A percentile compares a stretch with the other conserved stretches of the same genome.
These are phyloP conservation scores for Wasmannia auropunctata DNA, from an alignment of 1,140 invertebrate species.

Conservation along the genomic window DNA sequence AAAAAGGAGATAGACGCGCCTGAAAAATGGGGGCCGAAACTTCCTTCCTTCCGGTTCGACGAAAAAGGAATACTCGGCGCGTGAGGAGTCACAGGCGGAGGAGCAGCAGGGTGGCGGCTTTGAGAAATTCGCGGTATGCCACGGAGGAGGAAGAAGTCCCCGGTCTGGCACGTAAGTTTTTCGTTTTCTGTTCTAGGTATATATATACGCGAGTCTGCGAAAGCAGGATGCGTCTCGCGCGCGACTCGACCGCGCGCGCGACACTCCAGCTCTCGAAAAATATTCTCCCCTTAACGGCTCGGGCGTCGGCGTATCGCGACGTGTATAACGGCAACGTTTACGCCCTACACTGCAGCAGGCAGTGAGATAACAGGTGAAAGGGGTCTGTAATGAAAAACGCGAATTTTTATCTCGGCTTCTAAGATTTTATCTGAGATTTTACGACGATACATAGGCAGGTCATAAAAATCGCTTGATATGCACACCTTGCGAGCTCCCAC, in stretches of 20 bases:
- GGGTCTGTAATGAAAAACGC: not conserved
- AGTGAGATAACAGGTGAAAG: not conserved
- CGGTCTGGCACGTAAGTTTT: not conserved
- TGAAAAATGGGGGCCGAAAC: constrained; percentile 57
- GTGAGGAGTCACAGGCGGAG: constrained; percentile 35
- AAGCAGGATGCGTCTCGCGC: not conserved
- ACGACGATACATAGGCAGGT: constrained; percentile 33
- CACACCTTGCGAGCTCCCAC: constrained; percentile 72
- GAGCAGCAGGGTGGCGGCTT: constrained; percentile 39
- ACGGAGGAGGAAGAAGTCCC: not conserved
- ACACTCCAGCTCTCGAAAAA: too few relatives aligned
- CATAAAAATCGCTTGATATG: constrained; percentile 78
- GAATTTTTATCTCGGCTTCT: not conserved
- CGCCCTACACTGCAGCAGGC: not conserved
- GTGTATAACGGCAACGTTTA: not conserved
- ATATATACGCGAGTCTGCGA: not conserved
- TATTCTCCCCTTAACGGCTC: not conserved
- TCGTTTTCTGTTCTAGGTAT: not conserved
- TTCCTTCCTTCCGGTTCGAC: constrained; percentile 42
- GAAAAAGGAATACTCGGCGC: constrained; percentile 52
- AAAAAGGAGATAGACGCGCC: constrained; percentile 45
- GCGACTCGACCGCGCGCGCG: too few relatives aligned
- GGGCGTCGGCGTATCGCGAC: not conserved
- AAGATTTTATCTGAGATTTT: constrained; percentile 45
- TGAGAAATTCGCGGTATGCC: constrained; percentile 25